Evolutionary conservation across 1,140 invertebrate species (phyloP).

Genomic region (Lasioglossum baleicum): DNA sequence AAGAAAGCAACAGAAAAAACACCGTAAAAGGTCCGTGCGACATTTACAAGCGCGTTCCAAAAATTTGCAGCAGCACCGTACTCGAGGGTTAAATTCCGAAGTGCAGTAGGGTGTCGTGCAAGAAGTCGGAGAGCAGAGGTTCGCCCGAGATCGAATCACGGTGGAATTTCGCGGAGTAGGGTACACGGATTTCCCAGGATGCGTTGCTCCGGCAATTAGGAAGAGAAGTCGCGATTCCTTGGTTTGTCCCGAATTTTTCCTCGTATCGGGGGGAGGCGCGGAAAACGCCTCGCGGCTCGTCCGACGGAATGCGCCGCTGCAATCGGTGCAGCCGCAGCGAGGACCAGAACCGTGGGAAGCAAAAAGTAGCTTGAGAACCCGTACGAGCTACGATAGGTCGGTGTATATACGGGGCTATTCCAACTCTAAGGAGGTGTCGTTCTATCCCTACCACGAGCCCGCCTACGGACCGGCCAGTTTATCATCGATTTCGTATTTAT

Average conservation of each 20-base stretch:
- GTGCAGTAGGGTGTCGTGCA: background rate
- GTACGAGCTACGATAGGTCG: conserved; percentile 64
- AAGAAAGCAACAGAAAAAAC: no score
- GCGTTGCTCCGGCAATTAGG: background rate
- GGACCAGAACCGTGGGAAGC: conserved; percentile 67
- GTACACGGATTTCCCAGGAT: background rate
- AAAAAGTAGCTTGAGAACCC: conserved; percentile 68
- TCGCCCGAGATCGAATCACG: background rate
- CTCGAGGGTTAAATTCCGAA: background rate
- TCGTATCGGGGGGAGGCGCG: background rate
- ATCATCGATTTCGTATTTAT: conserved; percentile 66
- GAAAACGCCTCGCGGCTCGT: conserved; percentile 42
- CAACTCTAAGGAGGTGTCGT: conserved; percentile 69
- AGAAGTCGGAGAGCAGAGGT: background rate
- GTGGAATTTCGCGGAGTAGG: background rate
- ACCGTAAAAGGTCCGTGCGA: no score
- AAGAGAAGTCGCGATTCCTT: background rate
- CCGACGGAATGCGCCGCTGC: conserved; percentile 50
- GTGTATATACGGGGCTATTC: conserved; percentile 62
- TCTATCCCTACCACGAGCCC: conserved; percentile 56
- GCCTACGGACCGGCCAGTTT: conserved; percentile 60
- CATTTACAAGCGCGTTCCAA: no score
- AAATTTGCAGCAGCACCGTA: background rate
- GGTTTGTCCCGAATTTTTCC: background rate
- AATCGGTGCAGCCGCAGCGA: conserved; percentile 7